Conservation (phyloP, 2,797 vertebrate species). For the Chaenodraco wilsoni region DNA sequence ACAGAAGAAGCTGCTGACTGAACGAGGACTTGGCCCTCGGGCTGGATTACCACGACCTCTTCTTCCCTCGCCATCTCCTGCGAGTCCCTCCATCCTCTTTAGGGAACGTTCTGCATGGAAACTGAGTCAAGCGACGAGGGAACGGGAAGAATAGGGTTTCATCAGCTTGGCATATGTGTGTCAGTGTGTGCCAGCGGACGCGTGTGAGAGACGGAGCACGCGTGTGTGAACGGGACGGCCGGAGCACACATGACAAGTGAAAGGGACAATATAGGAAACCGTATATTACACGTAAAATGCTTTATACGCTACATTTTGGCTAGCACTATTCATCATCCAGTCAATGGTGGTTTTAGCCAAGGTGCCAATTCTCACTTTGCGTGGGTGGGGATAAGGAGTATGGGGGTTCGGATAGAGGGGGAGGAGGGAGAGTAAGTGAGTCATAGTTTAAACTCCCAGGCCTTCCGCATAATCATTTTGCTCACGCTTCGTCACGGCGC, state of each 20-base stretch:
- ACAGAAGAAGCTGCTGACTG: conserved; percentile 34
- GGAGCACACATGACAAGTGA: conserved; percentile 38
- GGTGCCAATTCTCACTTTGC: conserved; percentile 37
- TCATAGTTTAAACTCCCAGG: conserved; percentile 69
- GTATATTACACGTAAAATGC: neutral
- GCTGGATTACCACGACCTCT: conserved; percentile 48
- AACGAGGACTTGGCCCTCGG: conserved; percentile 58
- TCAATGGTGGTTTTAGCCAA: conserved; percentile 37
- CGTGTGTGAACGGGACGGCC: conserved; percentile 19
- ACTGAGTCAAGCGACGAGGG: conserved; percentile 71
- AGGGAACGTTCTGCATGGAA: conserved; percentile 58
- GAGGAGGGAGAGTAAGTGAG: conserved; percentile 62
- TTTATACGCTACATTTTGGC: neutral
- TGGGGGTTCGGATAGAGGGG: neutral
- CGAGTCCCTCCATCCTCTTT: conserved; percentile 59
- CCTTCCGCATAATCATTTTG: conserved; percentile 72
- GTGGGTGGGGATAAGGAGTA: conserved; percentile 41
- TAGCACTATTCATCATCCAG: conserved; percentile 15
- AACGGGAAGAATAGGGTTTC: conserved; percentile 70
- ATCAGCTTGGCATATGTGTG: conserved; percentile 70
- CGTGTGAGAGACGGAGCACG: conserved; percentile 21
- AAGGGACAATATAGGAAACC: neutral
- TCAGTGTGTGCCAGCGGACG: conserved; percentile 50
- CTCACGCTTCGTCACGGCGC: conserved; percentile 67
- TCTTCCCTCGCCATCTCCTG: conserved; percentile 36